Conservation (phyloP, 2,113 vertebrate species). For the Recurvirostra avosetta region DNA sequence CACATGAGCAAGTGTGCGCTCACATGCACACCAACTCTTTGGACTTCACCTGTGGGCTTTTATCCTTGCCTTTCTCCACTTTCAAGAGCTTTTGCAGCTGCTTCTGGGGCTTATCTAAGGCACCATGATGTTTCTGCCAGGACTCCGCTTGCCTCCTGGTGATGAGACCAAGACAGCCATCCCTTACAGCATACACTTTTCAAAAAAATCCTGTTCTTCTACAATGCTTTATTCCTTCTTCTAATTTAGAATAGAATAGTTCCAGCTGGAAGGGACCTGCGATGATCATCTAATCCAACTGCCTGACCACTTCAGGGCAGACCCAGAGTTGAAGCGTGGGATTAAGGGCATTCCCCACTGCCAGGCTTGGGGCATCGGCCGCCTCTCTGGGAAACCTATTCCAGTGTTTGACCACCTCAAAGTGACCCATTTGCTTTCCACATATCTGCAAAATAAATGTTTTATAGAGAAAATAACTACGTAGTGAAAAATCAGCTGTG, state of each 20-base stretch:
- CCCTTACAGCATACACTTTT: fast-evolving
- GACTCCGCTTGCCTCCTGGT: neutral
- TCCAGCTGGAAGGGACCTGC: neutral
- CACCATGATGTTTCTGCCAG: no score
- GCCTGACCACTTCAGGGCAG: neutral
- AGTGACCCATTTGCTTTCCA: neutral
- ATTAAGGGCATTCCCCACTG: neutral
- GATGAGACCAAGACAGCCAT: neutral
- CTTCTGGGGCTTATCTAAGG: neutral
- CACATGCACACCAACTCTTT: fast-evolving
- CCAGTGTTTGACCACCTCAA: neutral
- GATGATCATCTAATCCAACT: fast-evolving
- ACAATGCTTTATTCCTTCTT: neutral
- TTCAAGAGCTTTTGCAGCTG: neutral
- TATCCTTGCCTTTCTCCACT: neutral
- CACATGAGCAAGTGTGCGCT: no score
- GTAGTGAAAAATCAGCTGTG: neutral
- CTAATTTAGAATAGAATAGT: no score
- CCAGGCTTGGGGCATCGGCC: fast-evolving
- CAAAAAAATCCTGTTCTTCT: neutral
- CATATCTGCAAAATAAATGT: neutral
- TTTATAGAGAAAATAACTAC: neutral
- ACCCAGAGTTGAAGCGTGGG: fast-evolving
- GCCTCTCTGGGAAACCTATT: neutral
- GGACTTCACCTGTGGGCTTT: neutral